A percentile compares a stretch with the other conserved stretches of the same genome.
Evolutionary conservation across 2,797 vertebrate genomes (phyloP).

Genomic region (Ispidina lecontei): DNA sequence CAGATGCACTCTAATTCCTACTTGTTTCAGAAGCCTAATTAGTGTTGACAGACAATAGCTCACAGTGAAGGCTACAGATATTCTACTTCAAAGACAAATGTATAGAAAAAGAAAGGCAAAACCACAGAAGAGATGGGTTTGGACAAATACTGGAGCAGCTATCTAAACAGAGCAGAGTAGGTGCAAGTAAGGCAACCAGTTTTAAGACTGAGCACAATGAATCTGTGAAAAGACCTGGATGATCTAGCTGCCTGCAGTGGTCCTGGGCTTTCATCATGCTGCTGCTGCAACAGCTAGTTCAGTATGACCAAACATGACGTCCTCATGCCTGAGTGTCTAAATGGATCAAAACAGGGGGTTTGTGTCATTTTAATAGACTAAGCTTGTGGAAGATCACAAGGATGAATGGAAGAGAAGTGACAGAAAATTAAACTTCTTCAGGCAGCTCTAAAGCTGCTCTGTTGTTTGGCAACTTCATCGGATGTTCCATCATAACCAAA

Average conservation of each 20-base stretch:
- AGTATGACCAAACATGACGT: neutral
- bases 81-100: conserved; percentile 26
- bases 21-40: conserved; percentile 21
- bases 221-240: neutral
- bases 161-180: conserved; percentile 28
- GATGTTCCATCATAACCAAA: neutral
- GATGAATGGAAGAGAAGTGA: neutral
- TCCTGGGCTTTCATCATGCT: neutral
- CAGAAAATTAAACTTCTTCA: neutral
- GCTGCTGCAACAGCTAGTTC: neutral
- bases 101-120: neutral
- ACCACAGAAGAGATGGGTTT: neutral
- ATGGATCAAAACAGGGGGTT: neutral
- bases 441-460: neutral
- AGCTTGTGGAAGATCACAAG: neutral
- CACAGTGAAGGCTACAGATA: neutral
- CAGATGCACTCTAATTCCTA: conserved; percentile 12
- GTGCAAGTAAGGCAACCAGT: neutral
- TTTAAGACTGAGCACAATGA: neutral
- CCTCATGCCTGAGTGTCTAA: neutral
- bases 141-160: conserved; percentile 16
- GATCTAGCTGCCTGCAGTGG: neutral
- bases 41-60: conserved; percentile 24
- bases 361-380: neutral
- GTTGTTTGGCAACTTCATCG: neutral